Evolutionary conservation across 2,113 vertebrate genomes (phyloP).

Genomic region (Stegostoma tigrinum): DNA sequence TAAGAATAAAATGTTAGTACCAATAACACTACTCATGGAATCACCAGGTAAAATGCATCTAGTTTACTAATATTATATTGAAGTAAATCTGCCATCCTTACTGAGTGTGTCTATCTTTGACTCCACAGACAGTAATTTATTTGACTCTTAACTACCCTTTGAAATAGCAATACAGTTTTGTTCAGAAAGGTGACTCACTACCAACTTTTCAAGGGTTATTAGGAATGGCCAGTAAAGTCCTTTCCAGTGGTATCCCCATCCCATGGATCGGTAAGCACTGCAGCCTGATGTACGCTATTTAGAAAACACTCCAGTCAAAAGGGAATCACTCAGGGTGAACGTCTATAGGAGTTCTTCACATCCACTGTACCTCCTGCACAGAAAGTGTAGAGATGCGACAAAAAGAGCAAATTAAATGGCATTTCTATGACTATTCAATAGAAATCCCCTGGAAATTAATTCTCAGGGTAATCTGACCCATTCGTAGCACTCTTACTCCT

Average conservation of each 20-base stretch:
- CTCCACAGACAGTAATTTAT: too few species aligned
- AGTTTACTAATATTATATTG: too few species aligned
- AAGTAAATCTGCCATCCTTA: too few species aligned
- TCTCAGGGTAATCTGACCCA: not conserved
- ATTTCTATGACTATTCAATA: not conserved
- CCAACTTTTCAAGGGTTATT: too few species aligned
- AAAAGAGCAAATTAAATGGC: not conserved
- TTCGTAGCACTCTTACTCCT: not conserved
- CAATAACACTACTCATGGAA: too few species aligned
- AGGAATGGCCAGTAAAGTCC: too few species aligned
- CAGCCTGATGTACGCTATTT: not conserved
- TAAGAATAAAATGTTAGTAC: too few species aligned
- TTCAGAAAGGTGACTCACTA: too few species aligned
- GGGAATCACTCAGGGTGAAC: not conserved
- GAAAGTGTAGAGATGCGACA: not conserved
- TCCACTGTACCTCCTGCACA: not conserved
- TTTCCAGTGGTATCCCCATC: not conserved
- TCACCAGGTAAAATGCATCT: too few species aligned
- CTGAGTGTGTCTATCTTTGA: too few species aligned
- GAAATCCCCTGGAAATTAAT: not conserved
- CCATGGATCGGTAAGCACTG: not conserved
- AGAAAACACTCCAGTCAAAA: not conserved
- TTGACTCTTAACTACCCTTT: too few species aligned
- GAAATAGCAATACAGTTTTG: too few species aligned
- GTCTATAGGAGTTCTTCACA: not conserved